phyloP scores from a whole-genome alignment of 2,113 vertebrate species.

The Ictalurus furcatus region DNA sequence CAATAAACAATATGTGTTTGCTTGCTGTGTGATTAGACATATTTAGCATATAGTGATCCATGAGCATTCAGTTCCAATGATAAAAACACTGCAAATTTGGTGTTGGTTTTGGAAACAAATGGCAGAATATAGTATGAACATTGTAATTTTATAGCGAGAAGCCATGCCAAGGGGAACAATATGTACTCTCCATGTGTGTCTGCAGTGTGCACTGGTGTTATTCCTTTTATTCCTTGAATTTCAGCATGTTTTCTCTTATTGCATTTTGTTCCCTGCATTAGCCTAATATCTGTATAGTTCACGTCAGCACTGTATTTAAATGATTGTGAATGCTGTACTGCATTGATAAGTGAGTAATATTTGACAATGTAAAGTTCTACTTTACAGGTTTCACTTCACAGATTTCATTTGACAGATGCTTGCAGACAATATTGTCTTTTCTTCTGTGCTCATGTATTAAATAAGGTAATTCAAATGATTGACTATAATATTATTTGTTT shows the following conservation, averaged over 20 bases:
- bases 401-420: neutral
- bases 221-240: neutral
- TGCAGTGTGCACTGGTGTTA: neutral
- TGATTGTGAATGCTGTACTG: neutral
- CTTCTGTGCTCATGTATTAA: neutral
- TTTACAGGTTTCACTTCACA: neutral
- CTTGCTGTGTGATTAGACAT: conserved; percentile 3
- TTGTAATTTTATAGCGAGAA: conserved; percentile 7
- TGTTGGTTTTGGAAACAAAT: neutral
- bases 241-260: neutral
- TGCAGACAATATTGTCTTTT: neutral
- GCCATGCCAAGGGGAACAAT: conserved; percentile 5
- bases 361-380: neutral
- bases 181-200: neutral
- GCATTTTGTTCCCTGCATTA: neutral
- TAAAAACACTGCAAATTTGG: neutral
- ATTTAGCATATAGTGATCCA: neutral
- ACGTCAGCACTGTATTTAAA: neutral
- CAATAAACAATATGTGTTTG: neutral
- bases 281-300: neutral
- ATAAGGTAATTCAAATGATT: neutral
- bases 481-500: neutral
- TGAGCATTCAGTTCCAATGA: neutral
- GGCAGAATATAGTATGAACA: neutral
- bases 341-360: neutral